Conservation (phyloP, 1,140 invertebrate genomes). For the Gryllus bimaculatus region DNA sequence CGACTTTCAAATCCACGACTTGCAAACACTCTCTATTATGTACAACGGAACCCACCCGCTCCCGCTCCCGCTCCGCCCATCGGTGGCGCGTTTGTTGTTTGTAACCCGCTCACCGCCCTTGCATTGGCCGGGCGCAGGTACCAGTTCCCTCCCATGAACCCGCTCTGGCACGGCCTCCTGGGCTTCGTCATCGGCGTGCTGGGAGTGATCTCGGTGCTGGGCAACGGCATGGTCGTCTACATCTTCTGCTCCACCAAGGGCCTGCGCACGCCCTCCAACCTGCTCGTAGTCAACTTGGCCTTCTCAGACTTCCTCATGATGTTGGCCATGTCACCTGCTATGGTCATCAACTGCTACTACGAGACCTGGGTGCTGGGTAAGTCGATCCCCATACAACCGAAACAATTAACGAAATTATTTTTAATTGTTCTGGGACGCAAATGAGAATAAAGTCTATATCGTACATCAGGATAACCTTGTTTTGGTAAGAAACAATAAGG, state of each 20-base stretch:
- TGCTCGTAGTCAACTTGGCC: conserved; percentile 75
- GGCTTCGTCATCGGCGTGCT: conserved; percentile 64
- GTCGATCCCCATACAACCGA: conserved; percentile 9
- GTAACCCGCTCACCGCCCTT: not conserved
- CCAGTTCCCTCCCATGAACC: conserved; percentile 66
- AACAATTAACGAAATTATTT: too few relatives aligned
- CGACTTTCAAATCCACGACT: too few relatives aligned
- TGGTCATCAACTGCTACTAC: conserved; percentile 77
- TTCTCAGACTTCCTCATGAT: conserved; percentile 85
- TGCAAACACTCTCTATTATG: too few relatives aligned
- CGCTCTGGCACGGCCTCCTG: conserved; percentile 67
- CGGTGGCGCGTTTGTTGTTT: too few relatives aligned
- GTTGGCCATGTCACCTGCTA: conserved; percentile 68
- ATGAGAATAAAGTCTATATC: too few relatives aligned
- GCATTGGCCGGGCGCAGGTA: conserved; percentile 30
- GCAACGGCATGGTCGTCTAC: conserved; percentile 79
- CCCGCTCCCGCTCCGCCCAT: too few relatives aligned
- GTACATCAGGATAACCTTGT: too few relatives aligned
- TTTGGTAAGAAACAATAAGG: too few relatives aligned
- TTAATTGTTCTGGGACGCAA: too few relatives aligned
- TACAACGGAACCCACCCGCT: too few relatives aligned
- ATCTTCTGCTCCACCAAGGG: conserved; percentile 69
- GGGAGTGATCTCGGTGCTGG: conserved; percentile 57
- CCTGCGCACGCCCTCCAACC: conserved; percentile 72
- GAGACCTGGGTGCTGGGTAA: conserved; percentile 76